Base-by-base conservation (phyloP, 2,113 vertebrate genomes). In the Odocoileus virginianus region DNA sequence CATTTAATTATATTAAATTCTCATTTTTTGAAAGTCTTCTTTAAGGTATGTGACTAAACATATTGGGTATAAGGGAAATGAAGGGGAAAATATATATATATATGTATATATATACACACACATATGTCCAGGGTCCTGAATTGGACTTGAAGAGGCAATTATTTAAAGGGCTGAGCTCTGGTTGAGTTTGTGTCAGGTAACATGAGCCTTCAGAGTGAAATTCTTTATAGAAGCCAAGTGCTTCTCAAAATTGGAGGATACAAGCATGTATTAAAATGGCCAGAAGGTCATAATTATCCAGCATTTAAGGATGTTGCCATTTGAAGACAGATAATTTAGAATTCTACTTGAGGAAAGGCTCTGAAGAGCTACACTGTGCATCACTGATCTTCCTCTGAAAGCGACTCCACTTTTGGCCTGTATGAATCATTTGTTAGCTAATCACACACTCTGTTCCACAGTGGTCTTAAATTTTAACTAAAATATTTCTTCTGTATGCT, bases 1-100 rank as follows among this genome's bases (percentile, higher is more conserved):
- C 55, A 78, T 94, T 83, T 87, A 96, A 85, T 97, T 93, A 83
- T 25, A 84, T 33, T 64, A 97, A 88, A 71, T 55, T 95, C 97
- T 94, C 43, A 89, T 21, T 98, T 95, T 94, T 96, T 96, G 95
- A 8, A 1, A 52, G 78, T 83, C 82, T 91, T 97, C 64, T 98
- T 98, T 84, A 93, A 94, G 14, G 58, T 67, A 85, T 71, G 2
- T 61, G 9, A 58, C 81, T 88, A 9, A 88, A 78, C 15, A 64
- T 71, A 81, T 3, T 60, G n/a, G 1, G 2, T 60, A 36, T 45
- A 74, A 87, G 14, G 5, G 10, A 81, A 30, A 58, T 82, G 55
- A 5, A 2, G 2, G 55, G 3, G 9, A 4, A 1, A 54, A 21
- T 0, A 33, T 7, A 64, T 8, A 60, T 6, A 61, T 0, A 30